Evolutionary conservation across 2,888 invertebrate genomes (phyloP), one percentile per base, ranked within the genome.

Genomic region (Trichopoda pennipes): DNA sequence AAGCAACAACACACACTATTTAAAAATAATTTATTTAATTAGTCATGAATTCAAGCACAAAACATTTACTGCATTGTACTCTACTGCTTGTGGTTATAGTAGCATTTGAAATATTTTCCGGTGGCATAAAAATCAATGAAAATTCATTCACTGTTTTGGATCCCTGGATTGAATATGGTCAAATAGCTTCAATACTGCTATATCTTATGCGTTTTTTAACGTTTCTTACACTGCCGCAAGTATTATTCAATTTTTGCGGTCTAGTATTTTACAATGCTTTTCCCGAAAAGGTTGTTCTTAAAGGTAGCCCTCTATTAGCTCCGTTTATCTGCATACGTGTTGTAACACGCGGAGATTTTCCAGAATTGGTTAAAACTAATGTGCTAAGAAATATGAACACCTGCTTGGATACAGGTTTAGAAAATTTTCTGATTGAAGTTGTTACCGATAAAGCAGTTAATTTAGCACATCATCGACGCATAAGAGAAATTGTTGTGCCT

Each of bases 381-480:
- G 97, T 98, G 8, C 92, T 93, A 74, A 93, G 96, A 83, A 98
- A 98, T 90, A 94, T 98, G 93, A 95, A 95, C 86, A 95, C 95
- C 84, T 98, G 98, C 89, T 92, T 95, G 85, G 96, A 97, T 90
- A 96, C 96, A 9, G 98, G 98, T 12, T 92, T 99, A 88, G 98
- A 98, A 91, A 98, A 99, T 90, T 99, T 98, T 88, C 94, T 98
- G 89, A 95, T 99, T 86, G 98, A 99, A 93, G 97, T 99, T 47
- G 98, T 98, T 16, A 97, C 98, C 47, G 98, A 99, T 90, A 97
- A 97, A 90, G 93, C 94, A 10, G 93, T 97, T 35, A 94, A 94
- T 86, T 91, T 97, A 85, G 93, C 94, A n/a, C 93, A 94, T 79
- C 95, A 96, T 91, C 93, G 96, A 70, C 93, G 97, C 85, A 94